Conservation (phyloP, 2,888 invertebrate species). For the Melipona beecheii region DNA sequence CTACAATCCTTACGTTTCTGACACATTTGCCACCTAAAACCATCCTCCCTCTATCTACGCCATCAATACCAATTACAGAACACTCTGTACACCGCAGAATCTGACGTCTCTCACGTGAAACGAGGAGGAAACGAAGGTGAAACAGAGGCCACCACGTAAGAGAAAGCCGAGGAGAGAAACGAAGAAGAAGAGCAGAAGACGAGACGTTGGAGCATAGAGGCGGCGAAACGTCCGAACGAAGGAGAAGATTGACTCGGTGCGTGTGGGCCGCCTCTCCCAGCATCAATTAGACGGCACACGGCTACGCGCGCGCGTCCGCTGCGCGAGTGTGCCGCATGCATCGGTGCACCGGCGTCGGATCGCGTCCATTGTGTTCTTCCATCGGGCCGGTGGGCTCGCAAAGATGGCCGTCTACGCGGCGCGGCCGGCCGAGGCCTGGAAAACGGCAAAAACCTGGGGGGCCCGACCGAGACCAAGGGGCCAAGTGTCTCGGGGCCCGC, state of each 20-base stretch:
- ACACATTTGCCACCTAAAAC: not conserved
- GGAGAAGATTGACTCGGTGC: constrained; percentile 74
- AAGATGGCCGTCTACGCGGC: constrained; percentile 76
- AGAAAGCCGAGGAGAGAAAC: constrained; percentile 15
- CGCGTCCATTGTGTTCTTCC: constrained; percentile 69
- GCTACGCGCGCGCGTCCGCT: not conserved
- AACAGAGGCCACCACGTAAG: constrained; percentile 7
- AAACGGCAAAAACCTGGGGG: constrained; percentile 62
- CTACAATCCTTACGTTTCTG: not conserved
- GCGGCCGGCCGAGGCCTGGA: constrained; percentile 50
- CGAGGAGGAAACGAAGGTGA: not conserved
- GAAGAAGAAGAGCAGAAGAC: not conserved
- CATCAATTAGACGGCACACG: constrained; percentile 76
- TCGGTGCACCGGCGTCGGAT: constrained; percentile 45
- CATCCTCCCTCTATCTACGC: not conserved
- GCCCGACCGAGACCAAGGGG: constrained; percentile 3
- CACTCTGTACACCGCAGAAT: not conserved
- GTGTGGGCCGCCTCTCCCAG: constrained; percentile 74
- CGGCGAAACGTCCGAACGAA: constrained; percentile 36
- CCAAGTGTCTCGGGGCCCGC: constrained; percentile 64
- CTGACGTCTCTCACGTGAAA: not conserved
- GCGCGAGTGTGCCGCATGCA: constrained; percentile 33
- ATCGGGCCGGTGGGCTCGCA: constrained; percentile 70
- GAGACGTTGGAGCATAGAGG: not conserved
- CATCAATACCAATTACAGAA: not conserved